Base-by-base conservation (phyloP, 37 sponge, comb jelly and placozoan genomes). In the Mnemiopsis leidyi region DNA sequence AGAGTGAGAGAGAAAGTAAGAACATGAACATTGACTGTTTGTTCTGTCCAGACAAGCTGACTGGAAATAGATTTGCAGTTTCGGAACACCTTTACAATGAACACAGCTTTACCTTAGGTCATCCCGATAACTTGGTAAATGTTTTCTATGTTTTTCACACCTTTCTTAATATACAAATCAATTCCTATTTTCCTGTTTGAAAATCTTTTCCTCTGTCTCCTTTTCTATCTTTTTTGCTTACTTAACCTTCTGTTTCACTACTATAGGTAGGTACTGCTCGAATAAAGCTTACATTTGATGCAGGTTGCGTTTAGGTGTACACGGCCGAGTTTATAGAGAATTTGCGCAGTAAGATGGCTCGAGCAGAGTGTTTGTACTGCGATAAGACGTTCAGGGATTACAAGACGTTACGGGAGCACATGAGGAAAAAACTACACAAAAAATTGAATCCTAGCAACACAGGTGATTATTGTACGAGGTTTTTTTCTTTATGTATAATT, bases 361-460 rank as follows among this genome's bases (percentile, higher is more conserved):
- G 35, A 3, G 32, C 90, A 85, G 90, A 94, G 83, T 97, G 98
- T 77, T 82, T 97, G 48, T 97, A 95, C 88, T 97, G 98, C 69
- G 97, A 97, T 40, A 82, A 93, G 38, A 73, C 68, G 24, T 97
- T 96, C 92, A 71, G 93, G 38, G 97, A 97, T 93, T 79, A 82
- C 25, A 38, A 92, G 5, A 97, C 97, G 0, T 95, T 97, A 31
- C 95, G 94, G 76, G 98, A 97, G 13, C 98, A 97, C 95, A 96
- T 97, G 98, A 95, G 98, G 69, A 97, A 97, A 95, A 97, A 97
- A 39, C 93, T 95, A 24, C 98, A 97, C 93, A 94, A 94, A 34
- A 97, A 95, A 76, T 68, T 97, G 29, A 96, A 96, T 69, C 95
- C 97, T 0, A 36, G 82, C 26, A 96, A 97, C 69, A 95, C 92